Percentiles rank a stretch among this genome's conserved stretches.
phyloP scores from a whole-genome alignment of 2,888 invertebrate species.

The Drosophila rubida region DNA sequence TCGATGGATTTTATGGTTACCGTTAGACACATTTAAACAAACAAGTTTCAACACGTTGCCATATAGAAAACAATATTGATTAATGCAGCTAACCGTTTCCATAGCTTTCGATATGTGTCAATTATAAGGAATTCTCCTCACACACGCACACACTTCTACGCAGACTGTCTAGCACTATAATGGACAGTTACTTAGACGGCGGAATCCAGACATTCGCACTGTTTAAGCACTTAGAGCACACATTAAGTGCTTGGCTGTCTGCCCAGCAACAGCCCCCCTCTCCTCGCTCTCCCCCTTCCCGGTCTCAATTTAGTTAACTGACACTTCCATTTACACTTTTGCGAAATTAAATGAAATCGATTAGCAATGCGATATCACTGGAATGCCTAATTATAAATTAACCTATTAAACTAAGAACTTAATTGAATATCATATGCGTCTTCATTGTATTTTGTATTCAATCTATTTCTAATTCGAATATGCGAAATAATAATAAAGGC shows the following conservation, averaged over 20 bases:
- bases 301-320: constrained; percentile 50
- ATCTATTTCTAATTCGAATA: no score
- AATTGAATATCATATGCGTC: no score
- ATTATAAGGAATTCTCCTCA: background rate
- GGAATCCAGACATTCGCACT: constrained; percentile 47
- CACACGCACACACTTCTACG: background rate
- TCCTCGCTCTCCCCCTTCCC: background rate
- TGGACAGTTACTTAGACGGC: constrained; percentile 30
- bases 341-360: constrained; percentile 50
- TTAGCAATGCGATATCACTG: background rate
- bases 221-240: constrained; percentile 62
- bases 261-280: constrained; percentile 47
- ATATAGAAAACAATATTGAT: constrained; percentile 9
- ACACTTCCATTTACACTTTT: constrained; percentile 50
- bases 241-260: constrained; percentile 64
- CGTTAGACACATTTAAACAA: constrained; percentile 15
- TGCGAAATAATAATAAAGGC: no score
- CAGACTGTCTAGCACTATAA: background rate
- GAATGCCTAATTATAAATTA: no score
- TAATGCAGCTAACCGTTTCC: constrained; percentile 1
- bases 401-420: no score
- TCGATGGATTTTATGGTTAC: constrained; percentile 24
- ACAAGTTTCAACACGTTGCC: background rate
- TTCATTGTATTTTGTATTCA: no score
- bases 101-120: constrained; percentile 2